Conservation (phyloP, 2,797 vertebrate genomes). For the Fundulus diaphanus region DNA sequence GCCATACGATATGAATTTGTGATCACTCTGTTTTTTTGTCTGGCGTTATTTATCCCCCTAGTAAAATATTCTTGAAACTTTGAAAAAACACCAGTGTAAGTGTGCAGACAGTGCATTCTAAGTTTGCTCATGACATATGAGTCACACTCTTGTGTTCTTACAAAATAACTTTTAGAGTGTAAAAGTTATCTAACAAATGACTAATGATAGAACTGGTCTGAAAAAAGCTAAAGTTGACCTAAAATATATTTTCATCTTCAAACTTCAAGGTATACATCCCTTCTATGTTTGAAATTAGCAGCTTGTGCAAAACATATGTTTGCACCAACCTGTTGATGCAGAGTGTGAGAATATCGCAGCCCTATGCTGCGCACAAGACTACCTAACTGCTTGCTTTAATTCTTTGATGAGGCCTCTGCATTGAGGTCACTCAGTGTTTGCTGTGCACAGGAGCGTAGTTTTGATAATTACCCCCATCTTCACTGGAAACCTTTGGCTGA, state of each 20-base stretch:
- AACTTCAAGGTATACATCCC: neutral
- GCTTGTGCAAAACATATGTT: neutral
- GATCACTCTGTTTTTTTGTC: neutral
- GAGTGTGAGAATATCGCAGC: neutral
- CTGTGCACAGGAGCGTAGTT: constrained; percentile 15
- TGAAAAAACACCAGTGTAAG: neutral
- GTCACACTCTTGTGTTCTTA: neutral
- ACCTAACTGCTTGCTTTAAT: constrained; percentile 1
- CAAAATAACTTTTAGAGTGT: neutral
- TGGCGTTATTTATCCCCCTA: neutral
- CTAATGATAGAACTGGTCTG: neutral
- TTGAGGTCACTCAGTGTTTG: constrained; percentile 1
- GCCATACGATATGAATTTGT: neutral
- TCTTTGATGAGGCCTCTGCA: constrained; percentile 6
- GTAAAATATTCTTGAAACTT: neutral
- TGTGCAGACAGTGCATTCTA: neutral
- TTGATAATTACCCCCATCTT: constrained; percentile 28
- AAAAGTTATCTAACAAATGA: neutral
- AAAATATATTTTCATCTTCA: neutral
- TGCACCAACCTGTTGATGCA: neutral
- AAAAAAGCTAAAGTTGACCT: neutral
- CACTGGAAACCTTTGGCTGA: constrained; percentile 55
- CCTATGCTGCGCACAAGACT: neutral
- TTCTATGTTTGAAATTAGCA: neutral
- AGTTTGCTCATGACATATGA: neutral